Conservation (phyloP, 2,888 invertebrate species). For the Geophilus truncorum region DNA sequence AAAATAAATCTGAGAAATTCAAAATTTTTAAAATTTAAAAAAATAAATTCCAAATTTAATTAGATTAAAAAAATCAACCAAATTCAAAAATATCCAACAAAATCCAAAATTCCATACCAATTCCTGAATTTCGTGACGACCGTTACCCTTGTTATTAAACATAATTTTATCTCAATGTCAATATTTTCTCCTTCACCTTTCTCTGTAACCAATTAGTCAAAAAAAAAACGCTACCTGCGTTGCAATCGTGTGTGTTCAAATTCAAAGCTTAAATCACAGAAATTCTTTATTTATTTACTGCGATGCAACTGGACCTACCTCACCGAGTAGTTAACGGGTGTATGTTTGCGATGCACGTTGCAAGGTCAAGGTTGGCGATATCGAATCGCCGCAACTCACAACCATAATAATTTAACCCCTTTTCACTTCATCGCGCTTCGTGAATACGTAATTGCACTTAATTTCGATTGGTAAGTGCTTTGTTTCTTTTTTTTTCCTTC, state of each 20-base stretch:
- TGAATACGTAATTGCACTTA: not conserved
- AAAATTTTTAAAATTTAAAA: no score
- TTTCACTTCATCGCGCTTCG: not conserved
- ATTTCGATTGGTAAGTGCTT: not conserved
- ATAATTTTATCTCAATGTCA: not conserved
- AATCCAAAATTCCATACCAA: not conserved
- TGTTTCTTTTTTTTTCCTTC: not conserved
- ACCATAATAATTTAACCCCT: not conserved
- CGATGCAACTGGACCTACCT: not conserved
- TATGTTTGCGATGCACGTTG: not conserved
- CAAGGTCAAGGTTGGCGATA: not conserved
- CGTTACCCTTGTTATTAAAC: no score
- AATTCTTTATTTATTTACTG: not conserved
- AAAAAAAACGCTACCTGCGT: not conserved
- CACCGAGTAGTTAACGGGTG: not conserved
- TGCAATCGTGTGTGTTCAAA: not conserved
- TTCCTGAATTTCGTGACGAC: no score
- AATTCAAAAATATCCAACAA: not conserved
- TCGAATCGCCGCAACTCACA: not conserved
- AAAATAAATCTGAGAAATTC: no score
- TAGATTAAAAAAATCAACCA: not conserved
- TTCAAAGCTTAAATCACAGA: not conserved
- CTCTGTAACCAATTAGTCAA: not conserved
- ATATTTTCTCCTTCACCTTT: slow-evolving; percentile 4
- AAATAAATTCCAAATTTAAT: no score